Evolutionary conservation across 1,140 invertebrate genomes (phyloP), one percentile per base, ranked within the genome.

Genomic region (Musca domestica): DNA sequence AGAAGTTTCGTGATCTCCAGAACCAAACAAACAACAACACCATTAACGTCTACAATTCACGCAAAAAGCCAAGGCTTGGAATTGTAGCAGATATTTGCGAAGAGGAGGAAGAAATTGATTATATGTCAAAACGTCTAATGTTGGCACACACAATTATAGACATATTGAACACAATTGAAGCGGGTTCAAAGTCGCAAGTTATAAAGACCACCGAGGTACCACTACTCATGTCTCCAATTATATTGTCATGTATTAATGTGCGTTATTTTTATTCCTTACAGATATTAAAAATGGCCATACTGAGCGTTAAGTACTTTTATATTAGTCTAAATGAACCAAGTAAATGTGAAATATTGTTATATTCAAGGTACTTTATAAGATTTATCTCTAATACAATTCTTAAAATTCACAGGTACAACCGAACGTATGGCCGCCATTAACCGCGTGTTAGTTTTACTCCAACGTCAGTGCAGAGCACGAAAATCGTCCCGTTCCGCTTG

Each of bases 281-380:
- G 68, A 71, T 78, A 6, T 69, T 81, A 0, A 91, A 89, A 78
- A 79, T 92, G 4, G 88, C 89, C 0, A 85, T 88, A 71, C 87
- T 90, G 0, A 87, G 88, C 20, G 87, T 92, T 1, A 86, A 88
- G 72, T 92, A 92, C 80, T 92, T 92, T 76, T 93, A 92, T 81
- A 85, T 87, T 47, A 91, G 89, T 70, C 84, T 92, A 64, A 85
- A 84, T 51, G 84, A 90, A 74, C 80, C 85, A 82, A 88, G 89
- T 91, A 83, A 81, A 72, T 71, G 69, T 69, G 66, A 20, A 2
- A 23, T 23, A 12, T 41, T 34, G n/a, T n/a, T n/a, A n/a, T n/a
- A n/a, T n/a, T n/a, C n/a, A n/a, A n/a, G n/a, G 3, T 64, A 22
- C 49, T 71, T n/a, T 15, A 65, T 76, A n/a, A n/a, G n/a, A n/a